Evolutionary conservation across 1,140 invertebrate genomes (phyloP), one percentile per base, ranked within the genome.

Genomic region (Paralvinella palmiformis): DNA sequence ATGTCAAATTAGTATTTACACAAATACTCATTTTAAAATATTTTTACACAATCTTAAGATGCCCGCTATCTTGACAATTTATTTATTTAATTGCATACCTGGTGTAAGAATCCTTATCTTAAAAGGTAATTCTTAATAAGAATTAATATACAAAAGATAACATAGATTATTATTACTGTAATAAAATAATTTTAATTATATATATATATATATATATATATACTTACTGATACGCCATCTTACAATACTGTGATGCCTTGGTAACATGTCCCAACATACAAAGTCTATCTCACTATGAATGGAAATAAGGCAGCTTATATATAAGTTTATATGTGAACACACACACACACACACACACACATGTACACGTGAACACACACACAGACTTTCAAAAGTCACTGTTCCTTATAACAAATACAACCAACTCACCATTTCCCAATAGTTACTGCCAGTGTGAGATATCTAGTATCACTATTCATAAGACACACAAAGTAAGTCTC

Each of bases 261-360:
- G 37, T n/a, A 41, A 41, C 37, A 41, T 41, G 10, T 41, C 37
- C 10, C 10, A 41, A n/a, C 37, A 41, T 10, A 41, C 37, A n/a
- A 10, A 41, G n/a, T 41, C 37, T 10, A 41, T 41, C 37, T 41
- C 37, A 41, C 37, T 41, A n/a, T 70, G 85, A 41, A 41, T 10
- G n/a, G n/a, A n/a, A 41, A n/a, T 13, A 41, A 41, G n/a, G 37
- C 37, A 41, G 10, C n/a, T 41, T n/a, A 41, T 41, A 10, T 13
- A 41, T 10, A 41, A 41, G n/a, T 41, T 41, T 41, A 41, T 41
- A 10, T 41, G 37, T 41, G 10, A 41, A 10, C 37, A 10, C 37
- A 41, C n/a, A 10, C 37, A 10, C 37, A 10, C n/a, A 41, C n/a
- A n/a, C 37, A n/a, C n/a, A 41, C n/a, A 10, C 37, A 10, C n/a